phyloP scores from a whole-genome alignment of 92 coral and sea anemone species.

The Parazoanthus swiftii region DNA sequence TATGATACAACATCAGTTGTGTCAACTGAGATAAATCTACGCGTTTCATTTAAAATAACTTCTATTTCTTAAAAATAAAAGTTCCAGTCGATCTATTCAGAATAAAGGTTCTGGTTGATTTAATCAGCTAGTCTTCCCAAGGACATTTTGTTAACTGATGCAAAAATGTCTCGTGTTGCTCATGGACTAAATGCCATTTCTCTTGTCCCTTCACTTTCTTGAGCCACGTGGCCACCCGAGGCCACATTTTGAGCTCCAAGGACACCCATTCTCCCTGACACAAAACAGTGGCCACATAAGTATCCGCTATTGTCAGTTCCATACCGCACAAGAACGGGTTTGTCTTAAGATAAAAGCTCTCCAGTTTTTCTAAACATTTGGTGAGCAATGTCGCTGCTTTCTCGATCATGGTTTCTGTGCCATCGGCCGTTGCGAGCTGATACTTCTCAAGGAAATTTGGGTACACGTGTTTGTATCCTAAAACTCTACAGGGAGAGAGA shows the following conservation, averaged over 20 bases:
- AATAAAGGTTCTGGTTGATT: neutral
- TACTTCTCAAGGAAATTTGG: slow-evolving; percentile 83
- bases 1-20: neutral
- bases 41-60: too few relatives aligned
- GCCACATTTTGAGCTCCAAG: slow-evolving; percentile 80
- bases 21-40: too few relatives aligned
- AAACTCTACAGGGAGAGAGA: slow-evolving; percentile 48
- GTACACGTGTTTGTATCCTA: slow-evolving; percentile 82
- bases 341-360: slow-evolving; percentile 60
- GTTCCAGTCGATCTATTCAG: neutral
- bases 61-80: too few relatives aligned
- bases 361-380: slow-evolving; percentile 72
- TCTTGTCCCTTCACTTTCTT: slow-evolving; percentile 71
- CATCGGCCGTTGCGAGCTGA: slow-evolving; percentile 65
- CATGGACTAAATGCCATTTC: slow-evolving; percentile 76
- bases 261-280: slow-evolving; percentile 86
- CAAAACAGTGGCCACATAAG: slow-evolving; percentile 75
- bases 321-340: slow-evolving; percentile 74
- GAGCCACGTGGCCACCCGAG: slow-evolving; percentile 72
- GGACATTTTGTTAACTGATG: slow-evolving; percentile 67
- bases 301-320: slow-evolving; percentile 77
- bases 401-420: slow-evolving; percentile 71
- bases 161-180: slow-evolving; percentile 67
- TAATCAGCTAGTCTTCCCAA: slow-evolving; percentile 15
- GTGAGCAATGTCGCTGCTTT: slow-evolving; percentile 69